Evolutionary conservation across 2,113 vertebrate genomes (phyloP), one percentile per base, ranked within the genome.

Genomic region (Macrotus californicus): DNA sequence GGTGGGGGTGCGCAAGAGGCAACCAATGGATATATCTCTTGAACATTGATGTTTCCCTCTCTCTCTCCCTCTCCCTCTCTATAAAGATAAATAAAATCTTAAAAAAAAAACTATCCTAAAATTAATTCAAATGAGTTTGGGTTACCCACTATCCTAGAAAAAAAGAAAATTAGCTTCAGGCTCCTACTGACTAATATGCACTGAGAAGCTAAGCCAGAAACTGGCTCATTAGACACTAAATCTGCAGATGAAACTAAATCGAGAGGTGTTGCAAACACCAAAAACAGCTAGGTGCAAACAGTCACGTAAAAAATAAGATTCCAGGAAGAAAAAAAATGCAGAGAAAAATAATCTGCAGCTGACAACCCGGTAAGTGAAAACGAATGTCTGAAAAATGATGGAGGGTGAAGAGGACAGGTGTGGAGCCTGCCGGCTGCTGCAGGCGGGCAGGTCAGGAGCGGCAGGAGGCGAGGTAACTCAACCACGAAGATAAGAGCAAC

Each of bases 191-290:
- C n/a, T 95, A 87, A 93, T 69, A 84, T 5, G 52, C 34, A 92
- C 84, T 89, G 76, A 43, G 72, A 93, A 54, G 84, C 59, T 72
- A 88, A 96, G 22, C 81, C 82, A 94, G 94, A 91, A 73, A 61
- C 64, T 87, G 80, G 36, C 52, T 96, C 52, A 75, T n/a, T 24
- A 91, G 56, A 94, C 50, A 26, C 61, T 77, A 89, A 80, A 90
- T 76, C 19, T 93, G 82, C 87, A 82, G 72, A 93, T 15, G 13
- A 56, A 94, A 91, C 95, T 95, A 96, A 97, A 95, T 24, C 52
- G 81, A 52, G 90, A 97, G 72, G 89, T 95, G 93, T 22, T 94
- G 46, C 66, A 54, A 95, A 96, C 95, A 96, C 75, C 84, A 91
- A 83, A 80, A 89, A 81, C 34, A 89, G 87, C 56, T 46, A 90